Percentiles rank a stretch among this genome's conserved stretches.
Evolutionary conservation across 2,113 vertebrate species (phyloP).

Genomic region (Eubucco bourcierii): DNA sequence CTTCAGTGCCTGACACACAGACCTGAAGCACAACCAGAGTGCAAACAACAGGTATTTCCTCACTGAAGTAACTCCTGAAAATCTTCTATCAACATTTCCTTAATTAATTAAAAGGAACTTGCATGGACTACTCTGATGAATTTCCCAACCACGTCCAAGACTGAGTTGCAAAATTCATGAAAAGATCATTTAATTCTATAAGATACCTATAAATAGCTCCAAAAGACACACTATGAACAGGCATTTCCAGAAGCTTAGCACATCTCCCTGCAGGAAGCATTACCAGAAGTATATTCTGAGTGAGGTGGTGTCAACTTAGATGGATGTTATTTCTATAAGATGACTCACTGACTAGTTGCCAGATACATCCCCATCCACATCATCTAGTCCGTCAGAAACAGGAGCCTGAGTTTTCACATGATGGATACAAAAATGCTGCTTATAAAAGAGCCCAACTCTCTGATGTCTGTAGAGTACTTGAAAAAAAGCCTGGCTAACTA

Average conservation of each 20-base stretch:
- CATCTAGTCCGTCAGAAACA: background rate
- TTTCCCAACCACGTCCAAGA: background rate
- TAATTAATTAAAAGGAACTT: background rate
- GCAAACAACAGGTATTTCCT: background rate
- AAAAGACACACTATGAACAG: background rate
- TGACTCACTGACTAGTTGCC: constrained; percentile 33
- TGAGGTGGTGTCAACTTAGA: constrained; percentile 7
- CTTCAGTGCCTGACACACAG: background rate
- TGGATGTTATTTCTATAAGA: background rate
- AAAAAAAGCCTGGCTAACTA: background rate
- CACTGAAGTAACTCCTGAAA: background rate
- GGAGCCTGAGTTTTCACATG: background rate
- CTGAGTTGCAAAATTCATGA: background rate
- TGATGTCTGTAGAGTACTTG: background rate
- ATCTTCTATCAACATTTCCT: background rate
- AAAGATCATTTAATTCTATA: background rate
- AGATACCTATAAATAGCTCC: background rate
- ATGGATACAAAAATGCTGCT: background rate
- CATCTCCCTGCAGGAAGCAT: background rate
- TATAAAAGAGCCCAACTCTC: background rate
- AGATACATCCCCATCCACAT: background rate
- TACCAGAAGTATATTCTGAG: constrained; percentile 9
- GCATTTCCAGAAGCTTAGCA: background rate
- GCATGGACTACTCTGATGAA: background rate
- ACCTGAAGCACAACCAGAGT: background rate